Conservation (phyloP, 2,888 invertebrate species). For the Apotomis turbidana region DNA sequence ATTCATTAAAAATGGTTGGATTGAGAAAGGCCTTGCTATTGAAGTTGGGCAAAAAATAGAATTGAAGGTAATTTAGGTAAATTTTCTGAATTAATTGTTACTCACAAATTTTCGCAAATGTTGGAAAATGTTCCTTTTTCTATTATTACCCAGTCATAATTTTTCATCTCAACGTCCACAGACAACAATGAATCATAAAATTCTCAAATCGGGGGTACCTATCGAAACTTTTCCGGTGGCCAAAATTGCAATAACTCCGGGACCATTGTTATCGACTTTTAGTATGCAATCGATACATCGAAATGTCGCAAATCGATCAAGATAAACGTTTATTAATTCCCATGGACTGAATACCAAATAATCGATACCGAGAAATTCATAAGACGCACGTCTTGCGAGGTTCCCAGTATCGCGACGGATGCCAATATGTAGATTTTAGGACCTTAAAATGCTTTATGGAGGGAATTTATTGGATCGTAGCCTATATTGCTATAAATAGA, state of each 20-base stretch:
- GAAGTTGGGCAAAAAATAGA: too few relatives aligned
- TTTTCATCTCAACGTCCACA: slow-evolving; percentile 35
- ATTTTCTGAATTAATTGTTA: too few relatives aligned
- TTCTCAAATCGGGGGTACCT: slow-evolving; percentile 54
- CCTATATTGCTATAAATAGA: background rate
- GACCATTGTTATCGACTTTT: slow-evolving; percentile 61
- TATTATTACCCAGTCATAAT: background rate
- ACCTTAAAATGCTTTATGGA: slow-evolving; percentile 6
- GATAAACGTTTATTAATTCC: slow-evolving; percentile 54
- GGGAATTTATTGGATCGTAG: background rate
- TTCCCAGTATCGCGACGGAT: slow-evolving; percentile 50
- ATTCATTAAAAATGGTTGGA: too few relatives aligned
- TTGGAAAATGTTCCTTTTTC: too few relatives aligned
- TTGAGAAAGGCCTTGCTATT: too few relatives aligned
- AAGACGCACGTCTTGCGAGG: slow-evolving; percentile 40
- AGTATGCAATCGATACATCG: slow-evolving; percentile 62
- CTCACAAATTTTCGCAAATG: too few relatives aligned
- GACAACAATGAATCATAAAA: slow-evolving; percentile 58
- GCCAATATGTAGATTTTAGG: slow-evolving; percentile 47
- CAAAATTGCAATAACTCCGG: slow-evolving; percentile 55
- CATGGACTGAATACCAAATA: slow-evolving; percentile 46
- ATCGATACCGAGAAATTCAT: slow-evolving; percentile 30
- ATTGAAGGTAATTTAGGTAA: too few relatives aligned
- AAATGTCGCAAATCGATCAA: slow-evolving; percentile 53
- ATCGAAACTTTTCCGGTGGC: slow-evolving; percentile 52